Evolutionary conservation across 2,888 invertebrate species (phyloP), one percentile per base, ranked within the genome.

Genomic region (Morpho deidamia): DNA sequence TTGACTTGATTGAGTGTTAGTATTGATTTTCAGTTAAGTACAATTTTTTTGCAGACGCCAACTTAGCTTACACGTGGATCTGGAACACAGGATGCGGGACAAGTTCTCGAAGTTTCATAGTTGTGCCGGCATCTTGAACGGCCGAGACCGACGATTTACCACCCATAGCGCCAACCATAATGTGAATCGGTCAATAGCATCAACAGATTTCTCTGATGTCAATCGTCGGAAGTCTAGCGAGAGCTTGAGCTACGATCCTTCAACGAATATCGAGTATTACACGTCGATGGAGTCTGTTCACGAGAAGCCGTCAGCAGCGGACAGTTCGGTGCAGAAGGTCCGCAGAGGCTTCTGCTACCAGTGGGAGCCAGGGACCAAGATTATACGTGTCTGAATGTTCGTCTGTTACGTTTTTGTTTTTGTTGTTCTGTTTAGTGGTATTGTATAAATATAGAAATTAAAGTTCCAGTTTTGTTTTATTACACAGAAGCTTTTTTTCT

Each of bases 351-450:
- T 67, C 10, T 70, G 64, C 1, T 87, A 84, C 52, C 78, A 74
- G 11, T 87, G 87, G 87, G 83, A 84, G 58, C 83, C 87, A 0
- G 82, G 77, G 0, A 83, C 80, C 1, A 81, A 79, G 59, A 81
- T 83, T 55, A 82, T 86, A 49, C 74, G 75, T 51, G 78, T 82
- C 12, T 84, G 60, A 72, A 2, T 39, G 39, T 39, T 35, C 7
- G 41, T 42, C n/a, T 46, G 50, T 53, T 45, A 57, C 58, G 57
- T 54, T 49, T 58, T 63, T 69, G 67, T 53, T 64, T 69, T 70
- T 66, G 11, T 33, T 47, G 41, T 40, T 40, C 11, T 42, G 54
- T 65, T 66, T 67, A 33, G 55, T 58, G 58, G 8, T 7, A 10
- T 38, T n/a, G 23, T 57, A 49, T 51, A 42, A 59, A 53, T 37